phyloP scores from a whole-genome alignment of 2,888 invertebrate genomes.

The Heliconius charithonia region DNA sequence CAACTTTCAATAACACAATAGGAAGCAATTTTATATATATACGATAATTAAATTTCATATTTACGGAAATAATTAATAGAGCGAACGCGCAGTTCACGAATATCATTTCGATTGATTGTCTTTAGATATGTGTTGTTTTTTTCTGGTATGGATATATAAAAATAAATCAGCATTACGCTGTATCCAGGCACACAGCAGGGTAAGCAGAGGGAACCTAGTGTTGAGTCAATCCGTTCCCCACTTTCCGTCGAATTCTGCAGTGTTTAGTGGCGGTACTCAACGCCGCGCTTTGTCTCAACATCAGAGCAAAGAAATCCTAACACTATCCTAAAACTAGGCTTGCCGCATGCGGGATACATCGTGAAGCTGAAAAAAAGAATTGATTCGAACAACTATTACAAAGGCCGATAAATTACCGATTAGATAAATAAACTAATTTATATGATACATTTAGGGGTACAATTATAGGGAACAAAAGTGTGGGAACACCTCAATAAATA shows the following conservation, averaged over 20 bases:
- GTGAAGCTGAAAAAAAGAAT: background rate
- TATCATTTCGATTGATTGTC: background rate
- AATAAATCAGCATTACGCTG: too few relatives aligned
- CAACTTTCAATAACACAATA: conserved; percentile 42
- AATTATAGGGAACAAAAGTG: conserved; percentile 34
- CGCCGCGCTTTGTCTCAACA: too few relatives aligned
- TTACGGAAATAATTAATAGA: conserved; percentile 15
- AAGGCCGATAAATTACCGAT: background rate
- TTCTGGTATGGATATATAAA: background rate
- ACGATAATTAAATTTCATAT: conserved; percentile 25
- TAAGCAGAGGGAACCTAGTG: too few relatives aligned
- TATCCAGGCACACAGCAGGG: too few relatives aligned
- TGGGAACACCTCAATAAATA: conserved; percentile 40
- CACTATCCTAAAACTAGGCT: too few relatives aligned
- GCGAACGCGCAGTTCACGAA: background rate
- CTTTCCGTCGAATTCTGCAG: too few relatives aligned
- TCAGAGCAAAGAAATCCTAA: too few relatives aligned
- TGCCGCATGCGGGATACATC: background rate
- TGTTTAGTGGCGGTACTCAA: too few relatives aligned
- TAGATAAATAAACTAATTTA: background rate
- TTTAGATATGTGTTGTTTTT: background rate
- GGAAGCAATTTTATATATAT: conserved; percentile 34
- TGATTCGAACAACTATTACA: background rate
- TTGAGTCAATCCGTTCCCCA: too few relatives aligned
- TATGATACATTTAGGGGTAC: background rate